A percentile compares a stretch with the other conserved stretches of the same genome.
Evolutionary conservation across 2,113 vertebrate genomes (phyloP).

Genomic region (Pangasianodon gigas): DNA sequence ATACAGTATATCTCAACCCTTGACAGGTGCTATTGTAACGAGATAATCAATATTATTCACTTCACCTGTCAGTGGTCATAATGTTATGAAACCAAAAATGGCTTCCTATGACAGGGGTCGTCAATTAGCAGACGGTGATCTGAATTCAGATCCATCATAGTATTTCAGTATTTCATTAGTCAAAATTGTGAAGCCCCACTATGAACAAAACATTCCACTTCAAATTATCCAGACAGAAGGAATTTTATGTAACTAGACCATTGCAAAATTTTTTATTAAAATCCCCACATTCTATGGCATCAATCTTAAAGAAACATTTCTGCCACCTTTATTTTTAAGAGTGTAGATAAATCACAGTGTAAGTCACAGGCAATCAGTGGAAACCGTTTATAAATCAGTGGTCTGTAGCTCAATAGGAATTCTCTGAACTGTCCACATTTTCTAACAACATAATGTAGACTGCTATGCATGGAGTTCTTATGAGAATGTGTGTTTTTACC

Average conservation of each 20-base stretch:
- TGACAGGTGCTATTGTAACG: too few relatives aligned
- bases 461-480: neutral
- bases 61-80: too few relatives aligned
- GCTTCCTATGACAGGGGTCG: neutral
- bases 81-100: too few relatives aligned
- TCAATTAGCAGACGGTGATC: neutral
- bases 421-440: neutral
- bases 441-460: neutral
- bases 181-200: neutral
- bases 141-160: neutral
- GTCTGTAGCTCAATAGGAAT: neutral
- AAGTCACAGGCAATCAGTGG: neutral
- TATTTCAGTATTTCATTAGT: neutral
- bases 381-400: neutral
- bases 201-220: neutral
- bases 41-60: too few relatives aligned
- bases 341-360: neutral
- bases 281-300: neutral
- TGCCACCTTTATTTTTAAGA: neutral
- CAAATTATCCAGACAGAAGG: neutral
- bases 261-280: neutral
- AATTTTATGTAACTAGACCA: neutral
- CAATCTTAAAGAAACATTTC: neutral
- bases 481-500: slow-evolving; percentile 52
- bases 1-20: too few relatives aligned